Evolutionary conservation across 2,888 invertebrate species (phyloP).

Genomic region (Xiphydria camelus): DNA sequence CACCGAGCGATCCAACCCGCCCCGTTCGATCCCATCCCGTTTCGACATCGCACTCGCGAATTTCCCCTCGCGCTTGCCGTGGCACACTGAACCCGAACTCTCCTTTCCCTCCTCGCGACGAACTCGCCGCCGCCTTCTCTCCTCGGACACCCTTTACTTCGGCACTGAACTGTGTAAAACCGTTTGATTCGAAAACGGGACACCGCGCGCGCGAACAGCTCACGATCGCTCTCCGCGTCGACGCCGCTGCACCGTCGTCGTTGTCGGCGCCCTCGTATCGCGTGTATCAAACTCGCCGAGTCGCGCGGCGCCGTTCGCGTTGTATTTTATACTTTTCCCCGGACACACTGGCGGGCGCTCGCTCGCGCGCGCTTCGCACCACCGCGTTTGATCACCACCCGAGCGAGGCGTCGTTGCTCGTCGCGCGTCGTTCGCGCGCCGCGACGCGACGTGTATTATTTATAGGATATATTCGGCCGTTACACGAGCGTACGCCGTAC

Average conservation of each 20-base stretch:
- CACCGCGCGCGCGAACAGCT: constrained; percentile 9
- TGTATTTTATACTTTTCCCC: constrained; percentile 4
- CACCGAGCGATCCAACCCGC: constrained; percentile 26
- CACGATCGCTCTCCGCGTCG: constrained; percentile 3
- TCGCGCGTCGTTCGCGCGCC: neutral
- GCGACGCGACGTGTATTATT: no score
- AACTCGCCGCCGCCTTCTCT: neutral
- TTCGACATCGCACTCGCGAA: constrained; percentile 6
- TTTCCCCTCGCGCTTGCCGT: neutral
- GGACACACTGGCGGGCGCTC: neutral
- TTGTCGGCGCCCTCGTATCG: no score
- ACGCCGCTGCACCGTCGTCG: no score
- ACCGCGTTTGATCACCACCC: neutral
- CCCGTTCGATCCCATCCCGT: no score
- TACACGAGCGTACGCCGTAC: constrained; percentile 11
- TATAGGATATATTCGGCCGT: constrained; percentile 5
- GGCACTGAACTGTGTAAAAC: constrained; percentile 13
- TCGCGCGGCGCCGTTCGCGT: constrained; percentile 6
- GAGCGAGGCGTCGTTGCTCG: neutral
- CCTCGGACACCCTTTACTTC: constrained; percentile 3
- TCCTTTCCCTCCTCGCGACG: no score
- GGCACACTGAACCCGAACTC: no score
- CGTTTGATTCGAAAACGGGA: constrained; percentile 15
- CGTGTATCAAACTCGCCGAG: constrained; percentile 6
- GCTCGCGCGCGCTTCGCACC: no score